These are phyloP conservation scores for Phrynocephalus vlangalii DNA, from an alignment of 2,797 vertebrate species.

Conservation along the genomic window DNA sequence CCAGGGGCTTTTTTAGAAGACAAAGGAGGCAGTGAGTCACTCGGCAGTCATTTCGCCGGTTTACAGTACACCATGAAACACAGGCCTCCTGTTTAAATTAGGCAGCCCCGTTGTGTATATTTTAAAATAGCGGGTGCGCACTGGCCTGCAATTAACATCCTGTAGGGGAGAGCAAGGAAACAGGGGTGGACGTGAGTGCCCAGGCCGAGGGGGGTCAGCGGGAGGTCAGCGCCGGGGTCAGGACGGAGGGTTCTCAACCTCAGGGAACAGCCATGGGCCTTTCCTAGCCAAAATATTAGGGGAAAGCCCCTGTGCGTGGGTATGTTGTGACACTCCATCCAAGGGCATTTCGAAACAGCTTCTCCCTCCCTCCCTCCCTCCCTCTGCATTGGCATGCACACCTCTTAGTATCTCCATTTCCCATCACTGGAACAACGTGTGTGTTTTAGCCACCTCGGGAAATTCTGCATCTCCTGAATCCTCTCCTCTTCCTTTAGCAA, in stretches of 20 bases:
- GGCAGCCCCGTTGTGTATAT: conserved; percentile 46
- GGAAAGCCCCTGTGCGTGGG: background rate
- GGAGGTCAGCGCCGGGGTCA: conserved; percentile 22
- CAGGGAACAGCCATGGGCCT: conserved; percentile 25
- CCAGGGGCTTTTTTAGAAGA: conserved; percentile 63
- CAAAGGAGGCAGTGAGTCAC: conserved; percentile 69
- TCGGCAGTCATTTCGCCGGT: conserved; percentile 57
- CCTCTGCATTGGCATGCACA: too few species aligned
- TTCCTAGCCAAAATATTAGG: background rate
- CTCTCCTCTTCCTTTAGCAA: too few species aligned
- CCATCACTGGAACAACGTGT: too few species aligned
- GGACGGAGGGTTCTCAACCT: background rate
- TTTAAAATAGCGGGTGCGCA: conserved; percentile 11
- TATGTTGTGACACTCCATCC: background rate
- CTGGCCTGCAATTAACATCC: conserved; percentile 56
- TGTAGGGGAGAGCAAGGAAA: conserved; percentile 51
- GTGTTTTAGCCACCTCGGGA: too few species aligned
- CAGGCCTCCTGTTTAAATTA: conserved; percentile 63
- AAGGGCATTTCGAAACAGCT: conserved; percentile 34
- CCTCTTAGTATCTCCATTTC: too few species aligned
- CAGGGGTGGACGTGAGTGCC: conserved; percentile 45
- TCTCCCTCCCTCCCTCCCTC: background rate
- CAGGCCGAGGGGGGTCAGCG: conserved; percentile 48
- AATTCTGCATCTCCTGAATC: too few species aligned
- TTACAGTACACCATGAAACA: conserved; percentile 65